Evolutionary conservation across 2,797 vertebrate species (phyloP), one percentile per base, ranked within the genome.

Genomic region (Tapera naevia): DNA sequence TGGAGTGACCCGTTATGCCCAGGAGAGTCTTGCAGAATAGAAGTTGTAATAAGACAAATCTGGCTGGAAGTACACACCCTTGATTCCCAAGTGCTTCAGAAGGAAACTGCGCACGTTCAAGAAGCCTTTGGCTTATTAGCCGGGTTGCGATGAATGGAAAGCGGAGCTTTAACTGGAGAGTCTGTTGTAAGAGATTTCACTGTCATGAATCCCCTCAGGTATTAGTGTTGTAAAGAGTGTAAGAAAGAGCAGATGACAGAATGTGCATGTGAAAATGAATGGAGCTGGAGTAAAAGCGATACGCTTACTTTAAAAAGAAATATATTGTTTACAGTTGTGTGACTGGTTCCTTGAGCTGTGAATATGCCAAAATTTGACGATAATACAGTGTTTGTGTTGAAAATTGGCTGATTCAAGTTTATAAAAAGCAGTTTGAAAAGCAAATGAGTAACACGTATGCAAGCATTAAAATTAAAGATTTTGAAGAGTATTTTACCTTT

Each of bases 291-390:
- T 69, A 84, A 62, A 66, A 84, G 56, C 6, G 51, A n/a, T 11
- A n/a, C 3, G 11, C 64, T 88, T 67, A 7, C 7, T 93, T 25
- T 64, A 43, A 84, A 73, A 62, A 91, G 58, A 53, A 46, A 7
- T 27, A n/a, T 27, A 27, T 11, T 30, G 15, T 84, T 89, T 90
- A 65, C 86, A 87, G 33, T 80, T 89, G 56, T 89, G 70, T 86
- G 73, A 89, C 75, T 75, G 72, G 54, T 91, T 81, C 46, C 33
- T 91, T 76, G 45, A 91, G 64, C 89, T 90, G 60, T 90, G 86
- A 92, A 79, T 33, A 7, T 89, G 82, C 76, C 64, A 84, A 54
- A 89, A 81, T 45, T 80, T 90, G 83, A 54, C 76, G 90, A 94
- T 92, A 88, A 84, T 82, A 54, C 17, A 67, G 24, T 78, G 50